phyloP scores from a whole-genome alignment of 2,888 invertebrate genomes.

The Pharmacophagus antenor region DNA sequence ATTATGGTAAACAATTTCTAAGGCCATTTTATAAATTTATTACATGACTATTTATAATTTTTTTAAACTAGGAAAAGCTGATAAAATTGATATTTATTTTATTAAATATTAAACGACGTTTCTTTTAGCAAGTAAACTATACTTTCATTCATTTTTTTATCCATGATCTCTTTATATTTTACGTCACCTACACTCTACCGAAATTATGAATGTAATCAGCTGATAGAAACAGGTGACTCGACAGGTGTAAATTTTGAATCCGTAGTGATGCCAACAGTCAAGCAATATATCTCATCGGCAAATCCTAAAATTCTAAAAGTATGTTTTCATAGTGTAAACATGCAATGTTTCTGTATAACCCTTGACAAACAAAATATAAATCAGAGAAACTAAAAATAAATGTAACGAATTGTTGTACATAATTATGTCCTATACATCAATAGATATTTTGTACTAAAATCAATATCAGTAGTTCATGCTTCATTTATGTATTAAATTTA shows the following conservation, averaged over 20 bases:
- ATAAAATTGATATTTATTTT: no score
- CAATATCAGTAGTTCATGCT: neutral
- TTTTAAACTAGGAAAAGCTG: no score
- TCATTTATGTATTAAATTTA: neutral
- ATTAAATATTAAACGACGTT: no score
- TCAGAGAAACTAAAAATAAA: neutral
- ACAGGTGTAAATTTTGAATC: neutral
- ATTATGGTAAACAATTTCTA: no score
- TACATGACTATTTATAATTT: no score
- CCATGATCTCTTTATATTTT: neutral
- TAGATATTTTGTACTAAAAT: no score
- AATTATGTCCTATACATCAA: no score
- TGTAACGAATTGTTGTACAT: no score
- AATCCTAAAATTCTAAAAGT: neutral
- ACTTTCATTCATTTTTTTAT: neutral
- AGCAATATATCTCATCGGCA: neutral
- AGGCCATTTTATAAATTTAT: no score
- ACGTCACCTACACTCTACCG: neutral
- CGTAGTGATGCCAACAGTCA: neutral
- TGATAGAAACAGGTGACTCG: neutral
- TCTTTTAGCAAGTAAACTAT: no score
- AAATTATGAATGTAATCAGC: constrained; percentile 3
- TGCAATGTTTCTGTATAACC: neutral
- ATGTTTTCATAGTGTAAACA: neutral
- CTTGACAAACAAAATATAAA: neutral